Percentiles rank a stretch among this genome's conserved stretches.
phyloP scores from a whole-genome alignment of 2,888 invertebrate genomes.

The Clivina fossor region DNA sequence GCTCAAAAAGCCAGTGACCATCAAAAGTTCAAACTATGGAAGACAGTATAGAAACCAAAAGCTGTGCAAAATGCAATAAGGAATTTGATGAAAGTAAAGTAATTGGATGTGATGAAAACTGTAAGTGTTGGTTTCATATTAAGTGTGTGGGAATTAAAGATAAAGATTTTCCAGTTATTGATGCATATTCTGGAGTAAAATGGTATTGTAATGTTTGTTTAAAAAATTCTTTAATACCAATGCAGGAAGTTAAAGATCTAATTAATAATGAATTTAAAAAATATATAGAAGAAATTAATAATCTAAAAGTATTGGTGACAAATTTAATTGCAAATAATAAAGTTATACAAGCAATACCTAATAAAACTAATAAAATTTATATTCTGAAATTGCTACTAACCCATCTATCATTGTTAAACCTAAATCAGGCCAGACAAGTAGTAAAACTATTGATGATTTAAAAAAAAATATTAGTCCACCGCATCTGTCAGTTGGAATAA shows the following conservation, averaged over 20 bases:
- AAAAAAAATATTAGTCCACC: constrained; percentile 4
- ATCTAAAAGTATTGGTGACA: too few species aligned
- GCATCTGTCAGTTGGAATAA: neutral
- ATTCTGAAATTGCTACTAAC: neutral
- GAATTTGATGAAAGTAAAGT: constrained; percentile 1
- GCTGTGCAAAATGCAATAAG: too few species aligned
- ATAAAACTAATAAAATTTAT: neutral
- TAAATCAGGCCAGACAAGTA: neutral
- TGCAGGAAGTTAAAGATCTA: too few species aligned
- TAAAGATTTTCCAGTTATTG: neutral
- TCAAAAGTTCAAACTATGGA: neutral
- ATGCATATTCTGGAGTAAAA: too few species aligned
- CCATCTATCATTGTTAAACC: neutral
- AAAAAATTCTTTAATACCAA: too few species aligned
- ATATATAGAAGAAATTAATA: too few species aligned
- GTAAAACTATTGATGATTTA: constrained; percentile 2
- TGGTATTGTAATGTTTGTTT: too few species aligned
- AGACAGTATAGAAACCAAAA: constrained; percentile 2
- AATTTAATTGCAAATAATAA: constrained; percentile 4
- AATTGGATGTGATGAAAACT: neutral
- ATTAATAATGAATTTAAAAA: too few species aligned
- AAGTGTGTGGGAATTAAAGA: neutral
- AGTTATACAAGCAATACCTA: neutral
- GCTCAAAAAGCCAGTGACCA: neutral
- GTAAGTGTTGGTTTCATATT: constrained; percentile 1